Evolutionary conservation across 2,797 vertebrate genomes (phyloP), one percentile per base, ranked within the genome.

Genomic region (Dallia pectoralis): DNA sequence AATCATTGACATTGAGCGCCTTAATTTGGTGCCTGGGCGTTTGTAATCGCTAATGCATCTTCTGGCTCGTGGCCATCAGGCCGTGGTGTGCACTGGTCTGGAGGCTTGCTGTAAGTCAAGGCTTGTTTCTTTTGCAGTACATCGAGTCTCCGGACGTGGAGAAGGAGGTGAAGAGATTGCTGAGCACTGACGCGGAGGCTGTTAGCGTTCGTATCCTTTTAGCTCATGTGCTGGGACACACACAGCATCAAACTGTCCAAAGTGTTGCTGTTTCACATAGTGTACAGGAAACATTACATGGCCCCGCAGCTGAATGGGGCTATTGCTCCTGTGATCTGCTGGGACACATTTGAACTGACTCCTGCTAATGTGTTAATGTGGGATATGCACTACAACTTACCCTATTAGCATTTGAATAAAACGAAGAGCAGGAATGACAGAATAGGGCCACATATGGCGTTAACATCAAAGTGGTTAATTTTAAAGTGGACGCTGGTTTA

Each of bases 151-250:
- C 96, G 81, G 95, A 96, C 77, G 96, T 98, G 86, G 96, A 98
- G 82, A 98, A 98, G 78, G 97, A 99, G 87, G 95, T 98, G 88
- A 99, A 96, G 78, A 94, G 95, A 81, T 90, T 99, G 75, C 91
- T 99, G 82, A 95, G 93, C 87, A 97, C 96, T 19, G 97, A 99
- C 75, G 94, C 96, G 0, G 96, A 99, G 51, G 97, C 98, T 11
- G 89, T 97, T 90, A 95, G 93, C 83, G 94, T 95, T 74, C 96
- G 94, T 99, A 99, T 99, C 98, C 95, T 97, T 95, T 82, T 27
- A 51, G 36, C 67, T 48, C 27, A n/a, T 18, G 48, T 19, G 62
- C 11, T 66, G 44, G 51, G 73, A 66, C 15, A 33, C 61, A 53
- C 48, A 25, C 56, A 30, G 22, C 44, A 27, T 48, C 36, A 47